phyloP scores from a whole-genome alignment of 2,888 invertebrate genomes.

The Automeris io region DNA sequence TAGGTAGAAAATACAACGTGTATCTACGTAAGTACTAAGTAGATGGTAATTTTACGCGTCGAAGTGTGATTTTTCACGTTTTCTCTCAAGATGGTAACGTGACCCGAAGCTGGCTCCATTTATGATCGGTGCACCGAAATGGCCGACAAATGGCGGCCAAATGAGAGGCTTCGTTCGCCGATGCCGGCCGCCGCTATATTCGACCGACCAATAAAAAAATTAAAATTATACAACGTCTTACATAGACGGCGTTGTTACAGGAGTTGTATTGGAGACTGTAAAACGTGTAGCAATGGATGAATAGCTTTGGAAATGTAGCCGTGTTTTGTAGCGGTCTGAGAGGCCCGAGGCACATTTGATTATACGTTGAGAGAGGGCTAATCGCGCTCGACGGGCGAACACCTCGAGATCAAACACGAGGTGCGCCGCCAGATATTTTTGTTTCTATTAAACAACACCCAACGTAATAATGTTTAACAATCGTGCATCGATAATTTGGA shows the following conservation, averaged over 20 bases:
- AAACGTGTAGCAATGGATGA: slow-evolving; percentile 33
- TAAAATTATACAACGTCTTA: slow-evolving; percentile 13
- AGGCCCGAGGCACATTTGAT: slow-evolving; percentile 73
- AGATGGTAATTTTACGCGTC: slow-evolving; percentile 60
- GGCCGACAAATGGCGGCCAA: slow-evolving; percentile 76
- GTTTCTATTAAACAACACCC: slow-evolving; percentile 78
- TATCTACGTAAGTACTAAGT: slow-evolving; percentile 20
- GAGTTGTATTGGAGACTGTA: slow-evolving; percentile 1
- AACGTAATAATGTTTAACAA: slow-evolving; percentile 78
- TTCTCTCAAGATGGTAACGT: slow-evolving; percentile 70
- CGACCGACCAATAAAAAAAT: slow-evolving; percentile 46
- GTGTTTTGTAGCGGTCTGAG: slow-evolving; percentile 32
- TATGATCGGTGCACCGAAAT: slow-evolving; percentile 75
- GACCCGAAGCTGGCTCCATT: slow-evolving; percentile 72
- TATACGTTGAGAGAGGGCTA: slow-evolving; percentile 76
- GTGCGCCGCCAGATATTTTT: slow-evolving; percentile 78
- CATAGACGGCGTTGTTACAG: slow-evolving; percentile 18
- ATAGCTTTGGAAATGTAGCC: slow-evolving; percentile 12
- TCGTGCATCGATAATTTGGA: slow-evolving; percentile 76
- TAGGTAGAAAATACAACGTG: too few species aligned
- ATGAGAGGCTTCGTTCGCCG: slow-evolving; percentile 74
- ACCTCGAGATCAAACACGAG: slow-evolving; percentile 78
- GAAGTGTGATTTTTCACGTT: slow-evolving; percentile 75
- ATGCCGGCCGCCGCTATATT: slow-evolving; percentile 55
- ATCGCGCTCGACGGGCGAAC: slow-evolving; percentile 77